These are phyloP conservation scores for Stenopsyche tienmushanensis DNA, from an alignment of 1,140 invertebrate genomes.

Conservation along the genomic window DNA sequence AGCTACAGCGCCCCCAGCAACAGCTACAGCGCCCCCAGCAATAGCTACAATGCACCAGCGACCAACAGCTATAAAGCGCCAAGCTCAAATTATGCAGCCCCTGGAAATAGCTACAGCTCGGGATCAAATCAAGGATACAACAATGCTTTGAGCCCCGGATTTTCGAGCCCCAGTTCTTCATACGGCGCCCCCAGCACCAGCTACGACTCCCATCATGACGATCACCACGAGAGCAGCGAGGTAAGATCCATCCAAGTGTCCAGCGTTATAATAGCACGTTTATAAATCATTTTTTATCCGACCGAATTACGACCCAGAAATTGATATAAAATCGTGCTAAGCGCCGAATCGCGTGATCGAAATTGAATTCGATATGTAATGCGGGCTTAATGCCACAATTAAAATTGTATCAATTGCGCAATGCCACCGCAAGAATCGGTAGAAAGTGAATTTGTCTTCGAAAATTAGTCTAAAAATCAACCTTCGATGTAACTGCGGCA, in stretches of 20 bases:
- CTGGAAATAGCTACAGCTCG: constrained; percentile 19
- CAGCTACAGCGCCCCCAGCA: constrained; percentile 13
- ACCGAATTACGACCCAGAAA: neutral
- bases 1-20: constrained; percentile 23
- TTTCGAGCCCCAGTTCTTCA: constrained; percentile 10
- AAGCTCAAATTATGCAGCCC: constrained; percentile 22
- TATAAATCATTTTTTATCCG: neutral
- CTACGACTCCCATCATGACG: constrained; percentile 25
- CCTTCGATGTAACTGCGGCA: constrained; percentile 5
- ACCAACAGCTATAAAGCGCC: constrained; percentile 19
- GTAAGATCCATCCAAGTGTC: constrained; percentile 21
- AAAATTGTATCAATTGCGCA: constrained; percentile 19
- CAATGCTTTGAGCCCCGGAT: neutral
- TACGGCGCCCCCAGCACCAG: constrained; percentile 14
- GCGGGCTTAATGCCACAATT: neutral
- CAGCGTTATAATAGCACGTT: neutral
- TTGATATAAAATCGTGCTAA: constrained; percentile 6
- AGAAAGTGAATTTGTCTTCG: no score
- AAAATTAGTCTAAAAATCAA: no score
- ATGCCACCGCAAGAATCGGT: neutral
- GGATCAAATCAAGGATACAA: constrained; percentile 8
- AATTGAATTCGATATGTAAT: no score
- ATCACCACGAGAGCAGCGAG: constrained; percentile 41
- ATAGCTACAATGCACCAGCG: constrained; percentile 13
- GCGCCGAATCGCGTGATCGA: constrained; percentile 1